Base-by-base conservation (phyloP, 2,888 invertebrate genomes). In the Acronicta alni region DNA sequence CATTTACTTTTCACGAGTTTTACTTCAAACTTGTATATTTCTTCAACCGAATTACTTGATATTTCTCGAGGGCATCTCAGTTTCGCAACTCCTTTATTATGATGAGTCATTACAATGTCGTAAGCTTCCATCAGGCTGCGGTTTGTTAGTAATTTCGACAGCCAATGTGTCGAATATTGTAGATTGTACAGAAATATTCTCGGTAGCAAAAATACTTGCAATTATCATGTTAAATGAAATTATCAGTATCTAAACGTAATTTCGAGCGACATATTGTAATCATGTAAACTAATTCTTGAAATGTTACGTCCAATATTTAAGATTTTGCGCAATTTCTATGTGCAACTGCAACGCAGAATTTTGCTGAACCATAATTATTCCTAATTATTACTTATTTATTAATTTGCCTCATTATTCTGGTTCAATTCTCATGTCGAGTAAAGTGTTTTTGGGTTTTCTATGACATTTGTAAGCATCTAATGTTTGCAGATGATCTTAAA, bases 61-160 rank as follows among this genome's bases (percentile, higher is more conserved):
- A 57, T 51, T 63, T 53, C 41, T 70, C 67, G 69, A 77, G 81
- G 73, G 62, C 74, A 69, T 67, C 59, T 43, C 15, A 72, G 65
- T 80, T 75, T 71, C 58, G 68, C 76, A 81, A 81, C 60, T 70
- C 58, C 67, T 72, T 74, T 70, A 75, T 79, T 77, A 69, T 79
- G 81, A 82, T 84, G 82, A 85, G 61, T 84, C 85, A 83, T 68
- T 72, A 65, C 49, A 55, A 76, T 85, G 84, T 84, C 74, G 80
- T 77, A 84, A 86, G 49, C 49, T 58, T 63, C 64, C 69, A 72
- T 56, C 76, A 77, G 62, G 51, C 58, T 86, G 86, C 77, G 86
- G 82, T 85, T 74, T 70, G 71, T 61, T 58, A 49, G 75, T 72
- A 79, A 83, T 83, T 84, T 81, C 68, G 66, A 71, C 74, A 68